Conservation (phyloP, 23 tunicate species). For the Botrylloides violaceus region DNA sequence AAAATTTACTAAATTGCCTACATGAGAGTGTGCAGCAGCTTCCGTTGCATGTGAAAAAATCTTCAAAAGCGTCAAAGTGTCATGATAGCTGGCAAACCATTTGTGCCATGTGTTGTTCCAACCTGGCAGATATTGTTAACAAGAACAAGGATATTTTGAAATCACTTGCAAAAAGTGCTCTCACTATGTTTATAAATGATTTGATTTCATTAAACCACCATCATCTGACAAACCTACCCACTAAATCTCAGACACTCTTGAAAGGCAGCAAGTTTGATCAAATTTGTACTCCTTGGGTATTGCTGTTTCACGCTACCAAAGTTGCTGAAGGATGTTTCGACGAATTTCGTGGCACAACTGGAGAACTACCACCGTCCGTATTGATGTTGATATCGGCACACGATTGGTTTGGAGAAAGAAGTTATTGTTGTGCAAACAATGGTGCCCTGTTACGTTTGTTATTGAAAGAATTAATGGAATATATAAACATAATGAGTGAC, state of each 20-base stretch:
- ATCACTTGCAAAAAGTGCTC: not conserved
- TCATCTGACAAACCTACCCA: not conserved
- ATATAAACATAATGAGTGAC: not conserved
- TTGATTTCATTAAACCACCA: not conserved
- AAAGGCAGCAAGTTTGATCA: not conserved
- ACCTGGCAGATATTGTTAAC: not conserved
- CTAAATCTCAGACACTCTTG: not conserved
- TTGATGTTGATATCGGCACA: slow-evolving; percentile 53
- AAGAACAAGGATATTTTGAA: not conserved
- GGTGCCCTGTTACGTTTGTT: slow-evolving; percentile 11
- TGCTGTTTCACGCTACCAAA: slow-evolving; percentile 1
- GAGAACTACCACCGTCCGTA: slow-evolving; percentile 13
- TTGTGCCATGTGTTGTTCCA: not conserved
- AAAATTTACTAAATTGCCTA: not conserved
- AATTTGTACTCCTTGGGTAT: not conserved
- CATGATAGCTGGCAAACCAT: not conserved
- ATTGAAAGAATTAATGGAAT: not conserved
- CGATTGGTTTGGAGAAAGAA: slow-evolving; percentile 72
- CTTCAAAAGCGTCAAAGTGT: not conserved
- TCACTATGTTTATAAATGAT: not conserved
- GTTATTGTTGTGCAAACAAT: slow-evolving; percentile 19
- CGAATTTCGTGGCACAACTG: not conserved
- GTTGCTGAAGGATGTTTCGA: not conserved
- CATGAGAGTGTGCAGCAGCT: not conserved
- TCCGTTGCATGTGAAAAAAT: not conserved